These are phyloP conservation scores for Herpailurus yagouaroundi DNA, from an alignment of 2,113 vertebrate genomes.

Conservation along the genomic window DNA sequence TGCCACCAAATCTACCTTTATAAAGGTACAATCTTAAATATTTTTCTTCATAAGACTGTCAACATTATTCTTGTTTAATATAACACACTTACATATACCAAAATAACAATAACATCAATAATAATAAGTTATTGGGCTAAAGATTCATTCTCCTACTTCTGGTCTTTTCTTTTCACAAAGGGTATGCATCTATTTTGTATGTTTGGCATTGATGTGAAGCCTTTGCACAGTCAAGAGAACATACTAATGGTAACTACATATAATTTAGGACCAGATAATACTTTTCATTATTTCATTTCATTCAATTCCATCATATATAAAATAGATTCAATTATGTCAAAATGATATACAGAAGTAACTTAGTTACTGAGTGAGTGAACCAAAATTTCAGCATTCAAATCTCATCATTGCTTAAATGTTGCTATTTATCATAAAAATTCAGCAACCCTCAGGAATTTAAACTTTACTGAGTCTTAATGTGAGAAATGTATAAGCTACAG, in stretches of 20 bases:
- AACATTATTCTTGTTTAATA: background rate
- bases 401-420: background rate
- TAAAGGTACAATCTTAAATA: background rate
- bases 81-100: background rate
- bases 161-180: background rate
- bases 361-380: background rate
- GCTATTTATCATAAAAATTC: background rate
- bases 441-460: background rate
- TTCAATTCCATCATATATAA: background rate
- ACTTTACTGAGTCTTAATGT: background rate
- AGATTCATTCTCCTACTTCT: background rate
- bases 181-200: background rate
- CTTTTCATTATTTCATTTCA: background rate
- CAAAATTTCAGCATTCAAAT: background rate
- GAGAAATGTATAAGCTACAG: background rate
- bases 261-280: background rate
- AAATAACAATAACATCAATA: background rate
- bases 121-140: background rate
- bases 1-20: background rate
- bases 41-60: background rate
- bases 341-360: background rate
- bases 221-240: background rate
- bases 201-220: background rate
- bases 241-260: background rate
- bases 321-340: background rate